phyloP scores from a whole-genome alignment of 92 coral and sea anemone genomes.

The Epizoanthus stellaris region DNA sequence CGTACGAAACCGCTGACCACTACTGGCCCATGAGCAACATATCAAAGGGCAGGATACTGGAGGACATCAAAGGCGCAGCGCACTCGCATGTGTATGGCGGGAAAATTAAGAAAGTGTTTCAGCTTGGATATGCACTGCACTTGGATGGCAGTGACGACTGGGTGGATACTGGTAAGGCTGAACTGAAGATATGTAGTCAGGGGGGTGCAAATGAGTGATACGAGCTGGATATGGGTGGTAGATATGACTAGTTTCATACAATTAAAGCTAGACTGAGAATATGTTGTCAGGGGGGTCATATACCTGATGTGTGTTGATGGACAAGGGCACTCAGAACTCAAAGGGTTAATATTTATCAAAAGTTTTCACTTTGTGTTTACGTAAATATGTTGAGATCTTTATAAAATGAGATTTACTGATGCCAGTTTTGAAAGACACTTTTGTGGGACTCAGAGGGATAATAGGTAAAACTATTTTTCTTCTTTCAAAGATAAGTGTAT shows the following conservation, averaged over 20 bases:
- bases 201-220: conserved; percentile 37
- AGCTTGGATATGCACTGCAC: conserved; percentile 79
- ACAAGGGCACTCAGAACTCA: conserved; percentile 80
- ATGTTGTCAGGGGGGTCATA: not conserved
- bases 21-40: conserved; percentile 95
- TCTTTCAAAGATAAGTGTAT: not conserved
- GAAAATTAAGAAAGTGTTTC: conserved; percentile 66
- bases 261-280: conserved; percentile 41
- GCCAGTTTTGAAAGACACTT: too few species aligned
- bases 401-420: too few species aligned
- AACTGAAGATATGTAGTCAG: not conserved
- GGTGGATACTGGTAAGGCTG: conserved; percentile 81
- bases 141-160: conserved; percentile 93
- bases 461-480: too few species aligned
- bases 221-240: conserved; percentile 75
- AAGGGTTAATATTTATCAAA: too few species aligned
- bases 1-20: conserved; percentile 93
- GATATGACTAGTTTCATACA: conserved; percentile 77
- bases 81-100: conserved; percentile 79
- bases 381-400: too few species aligned
- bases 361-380: not conserved
- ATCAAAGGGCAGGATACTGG: conserved; percentile 59
- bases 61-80: conserved; percentile 80
- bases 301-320: conserved; percentile 63
- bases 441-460: too few species aligned